Evolutionary conservation across 2,113 vertebrate species (phyloP).

Genomic region (Paramormyrops kingsleyae): DNA sequence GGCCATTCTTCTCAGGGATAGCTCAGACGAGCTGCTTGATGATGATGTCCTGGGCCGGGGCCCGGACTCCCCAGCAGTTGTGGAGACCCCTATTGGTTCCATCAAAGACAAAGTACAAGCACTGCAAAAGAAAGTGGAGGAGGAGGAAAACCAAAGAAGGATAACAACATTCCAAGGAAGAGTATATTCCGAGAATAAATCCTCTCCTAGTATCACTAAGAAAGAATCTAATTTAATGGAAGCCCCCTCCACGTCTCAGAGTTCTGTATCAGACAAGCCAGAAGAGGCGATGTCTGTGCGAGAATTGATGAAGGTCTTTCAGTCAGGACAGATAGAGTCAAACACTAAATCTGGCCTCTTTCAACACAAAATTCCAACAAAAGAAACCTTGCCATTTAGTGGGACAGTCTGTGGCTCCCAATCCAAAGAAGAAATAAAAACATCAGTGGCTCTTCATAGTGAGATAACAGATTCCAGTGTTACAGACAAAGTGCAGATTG

Average conservation of each 20-base stretch:
- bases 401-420: conserved; percentile 6
- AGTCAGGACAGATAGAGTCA: conserved; percentile 89
- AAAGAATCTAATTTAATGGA: conserved; percentile 46
- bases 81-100: conserved; percentile 90
- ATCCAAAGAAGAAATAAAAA: conserved; percentile 4
- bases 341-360: conserved; percentile 85
- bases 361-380: conserved; percentile 71
- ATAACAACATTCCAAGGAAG: conserved; percentile 57
- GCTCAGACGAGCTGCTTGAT: conserved; percentile 71
- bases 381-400: conserved; percentile 27
- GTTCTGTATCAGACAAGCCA: conserved; percentile 75
- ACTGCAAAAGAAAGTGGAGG: conserved; percentile 82
- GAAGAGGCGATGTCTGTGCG: conserved; percentile 93
- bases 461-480: conserved; percentile 18
- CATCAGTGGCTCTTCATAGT: background rate
- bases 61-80: conserved; percentile 75
- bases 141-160: conserved; percentile 68
- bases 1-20: conserved; percentile 59
- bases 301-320: conserved; percentile 93
- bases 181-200: conserved; percentile 32
- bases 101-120: conserved; percentile 92
- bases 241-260: conserved; percentile 68
- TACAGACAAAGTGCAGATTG: conserved; percentile 77
- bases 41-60: conserved; percentile 53
- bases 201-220: conserved; percentile 17